A percentile compares a stretch with the other conserved stretches of the same genome.
Conservation (phyloP, 2,113 vertebrate genomes). For the Albula goreensis region DNA sequence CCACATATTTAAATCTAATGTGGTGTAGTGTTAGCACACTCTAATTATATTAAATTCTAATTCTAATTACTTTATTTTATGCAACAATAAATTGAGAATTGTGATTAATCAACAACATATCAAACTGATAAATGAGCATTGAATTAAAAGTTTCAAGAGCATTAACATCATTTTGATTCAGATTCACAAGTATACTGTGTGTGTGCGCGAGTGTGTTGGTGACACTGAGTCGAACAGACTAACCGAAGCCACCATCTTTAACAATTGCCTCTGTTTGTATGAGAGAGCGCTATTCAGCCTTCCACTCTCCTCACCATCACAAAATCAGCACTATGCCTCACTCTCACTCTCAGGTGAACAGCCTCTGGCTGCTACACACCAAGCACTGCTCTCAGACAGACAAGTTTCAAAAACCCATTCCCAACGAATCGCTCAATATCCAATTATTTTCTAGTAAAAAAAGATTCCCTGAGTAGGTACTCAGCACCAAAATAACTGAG, state of each 20-base stretch:
- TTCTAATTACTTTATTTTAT: not conserved
- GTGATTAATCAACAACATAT: not conserved
- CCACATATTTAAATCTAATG: too few species aligned
- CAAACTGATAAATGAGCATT: not conserved
- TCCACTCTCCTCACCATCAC: not conserved
- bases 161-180: not conserved
- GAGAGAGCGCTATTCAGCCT: not conserved
- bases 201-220: not conserved
- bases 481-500: not conserved
- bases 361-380: not conserved
- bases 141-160: not conserved
- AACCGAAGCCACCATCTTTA: not conserved
- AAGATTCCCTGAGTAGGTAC: not conserved
- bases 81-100: not conserved
- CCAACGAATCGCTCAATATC: slow-evolving; percentile 2
- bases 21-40: too few species aligned
- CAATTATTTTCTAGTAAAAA: not conserved
- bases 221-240: not conserved
- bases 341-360: not conserved
- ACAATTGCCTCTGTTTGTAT: not conserved
- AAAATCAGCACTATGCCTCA: not conserved
- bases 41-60: too few species aligned
- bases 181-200: not conserved
- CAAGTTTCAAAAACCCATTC: slow-evolving; percentile 3
- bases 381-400: not conserved